Evolutionary conservation across 1,140 invertebrate genomes (phyloP), one percentile per base, ranked within the genome.

Genomic region (Drosophila serrata): DNA sequence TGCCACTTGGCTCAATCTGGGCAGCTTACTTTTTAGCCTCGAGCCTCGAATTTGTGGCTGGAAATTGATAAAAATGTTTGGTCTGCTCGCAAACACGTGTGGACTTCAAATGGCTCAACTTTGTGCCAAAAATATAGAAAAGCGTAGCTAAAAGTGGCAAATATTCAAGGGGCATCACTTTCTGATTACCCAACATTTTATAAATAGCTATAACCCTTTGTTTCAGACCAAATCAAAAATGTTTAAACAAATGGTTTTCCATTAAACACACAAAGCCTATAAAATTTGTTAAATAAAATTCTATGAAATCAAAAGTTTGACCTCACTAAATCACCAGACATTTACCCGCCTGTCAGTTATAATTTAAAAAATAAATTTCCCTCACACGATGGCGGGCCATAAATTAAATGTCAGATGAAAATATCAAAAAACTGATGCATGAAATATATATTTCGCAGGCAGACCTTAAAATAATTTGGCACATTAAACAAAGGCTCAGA

Each of bases 61-160:
- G 51, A 82, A 87, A 87, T 87, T 87, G 82, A 87, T 82, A 88
- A 82, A 80, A 87, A 76, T 79, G 35, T 68, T 73, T 62, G 60
- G 62, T 45, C 51, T 65, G 53, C 27, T 56, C 56, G 33, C 39
- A 19, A 19, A 22, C 45, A 46, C 57, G 65, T 62, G 55, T 67
- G 45, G 82, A 60, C 68, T 82, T 35, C 61, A 80, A 87, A 87
- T 82, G 61, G 76, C 79, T 69, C 57, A 61, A 82, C n/a, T 80
- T 87, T 42, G 37, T 13, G 29, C 51, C 39, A 37, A 42, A n/a
- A 22, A 60, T 53, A 15, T 33, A 29, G 35, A 7, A 27, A 46
- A 64, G 11, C 17, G 12, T 29, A n/a, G 31, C 31, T 0, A 37
- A 22, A 33, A 37, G 9, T 24, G 17, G 19, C 48, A 33, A n/a